These are phyloP conservation scores for Drosophila subpulchrella DNA, from an alignment of 1,140 invertebrate genomes.

Conservation along the genomic window DNA sequence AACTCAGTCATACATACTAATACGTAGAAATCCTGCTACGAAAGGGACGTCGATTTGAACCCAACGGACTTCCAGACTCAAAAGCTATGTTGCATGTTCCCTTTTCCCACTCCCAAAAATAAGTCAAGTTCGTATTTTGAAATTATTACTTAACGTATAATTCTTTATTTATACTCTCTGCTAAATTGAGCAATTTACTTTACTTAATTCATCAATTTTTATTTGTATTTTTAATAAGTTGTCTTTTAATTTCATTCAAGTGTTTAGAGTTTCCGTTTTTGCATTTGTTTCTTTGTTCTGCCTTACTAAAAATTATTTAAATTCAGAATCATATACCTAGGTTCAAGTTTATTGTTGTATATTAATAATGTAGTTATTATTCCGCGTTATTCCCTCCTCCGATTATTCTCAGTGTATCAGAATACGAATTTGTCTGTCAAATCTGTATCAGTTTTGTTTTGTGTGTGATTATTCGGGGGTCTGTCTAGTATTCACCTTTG, in stretches of 20 bases:
- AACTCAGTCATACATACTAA: no score
- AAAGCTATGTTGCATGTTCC: not conserved
- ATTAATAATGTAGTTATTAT: conserved; percentile 74
- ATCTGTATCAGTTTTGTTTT: conserved; percentile 33
- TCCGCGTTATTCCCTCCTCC: conserved; percentile 42
- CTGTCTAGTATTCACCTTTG: conserved; percentile 70
- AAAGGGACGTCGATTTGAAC: no score
- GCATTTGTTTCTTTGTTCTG: conserved; percentile 42
- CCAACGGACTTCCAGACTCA: no score
- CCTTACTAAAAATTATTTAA: conserved; percentile 82
- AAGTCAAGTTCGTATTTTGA: conserved; percentile 45
- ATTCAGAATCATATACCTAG: conserved; percentile 81
- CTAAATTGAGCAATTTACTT: conserved; percentile 82
- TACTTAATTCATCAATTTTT: conserved; percentile 79
- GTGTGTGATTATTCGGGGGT: conserved; percentile 24
- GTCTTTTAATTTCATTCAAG: conserved; percentile 70
- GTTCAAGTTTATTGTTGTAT: conserved; percentile 80
- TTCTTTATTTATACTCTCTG: conserved; percentile 81
- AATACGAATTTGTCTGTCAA: conserved; percentile 16
- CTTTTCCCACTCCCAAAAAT: not conserved
- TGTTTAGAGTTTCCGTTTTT: conserved; percentile 64
- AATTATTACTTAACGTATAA: conserved; percentile 83
- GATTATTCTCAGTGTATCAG: conserved; percentile 14
- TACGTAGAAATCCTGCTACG: no score
- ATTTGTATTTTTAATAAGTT: conserved; percentile 66